Evolutionary conservation across 1,140 invertebrate species (phyloP), one percentile per base, ranked within the genome.

Genomic region (Cydia strobilella): DNA sequence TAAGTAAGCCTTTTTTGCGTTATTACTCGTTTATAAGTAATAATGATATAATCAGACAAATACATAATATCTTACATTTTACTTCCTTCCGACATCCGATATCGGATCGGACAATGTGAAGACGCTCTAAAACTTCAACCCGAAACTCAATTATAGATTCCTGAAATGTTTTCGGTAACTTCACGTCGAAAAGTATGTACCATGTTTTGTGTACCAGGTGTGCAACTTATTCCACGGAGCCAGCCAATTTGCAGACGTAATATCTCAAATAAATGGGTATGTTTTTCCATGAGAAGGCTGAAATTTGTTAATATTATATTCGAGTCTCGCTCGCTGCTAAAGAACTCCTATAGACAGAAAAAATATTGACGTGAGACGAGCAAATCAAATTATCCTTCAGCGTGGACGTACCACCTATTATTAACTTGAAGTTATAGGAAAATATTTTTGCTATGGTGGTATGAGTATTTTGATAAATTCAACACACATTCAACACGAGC

Each of bases 171-270:
- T 42, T 69, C 65, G 31, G 35, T 18, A 69, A 69, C 31, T 69
- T 69, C 65, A 39, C 65, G 31, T 39, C 18, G 35, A 35, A 35
- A 69, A 69, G 15, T 35, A 69, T 18, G 15, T 35, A 69, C 10
- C 65, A 18, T 31, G 65, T 69, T 35, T 69, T 69, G 27, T 42
- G 65, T 69, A 69, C 65, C 65, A 69, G 65, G 65, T 69, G 65
- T 69, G 65, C 65, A 69, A 35, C 31, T 15, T 18, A 42, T 69
- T 69, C 31, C 27, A 35, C 27, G 20, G 18, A 69, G 65, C 31
- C 18, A 18, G 27, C 35, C 65, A 35, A 69, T 69, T 69, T 69
- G 65, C 65, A 69, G 42, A 35, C 35, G 65, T 69, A 69, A 42
- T 69, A 18, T 69, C 65, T 39, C 27, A 35, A 39, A 69, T 39